These are phyloP conservation scores for Aleadryas rufinucha DNA, from an alignment of 2,113 vertebrate species.

Conservation along the genomic window DNA sequence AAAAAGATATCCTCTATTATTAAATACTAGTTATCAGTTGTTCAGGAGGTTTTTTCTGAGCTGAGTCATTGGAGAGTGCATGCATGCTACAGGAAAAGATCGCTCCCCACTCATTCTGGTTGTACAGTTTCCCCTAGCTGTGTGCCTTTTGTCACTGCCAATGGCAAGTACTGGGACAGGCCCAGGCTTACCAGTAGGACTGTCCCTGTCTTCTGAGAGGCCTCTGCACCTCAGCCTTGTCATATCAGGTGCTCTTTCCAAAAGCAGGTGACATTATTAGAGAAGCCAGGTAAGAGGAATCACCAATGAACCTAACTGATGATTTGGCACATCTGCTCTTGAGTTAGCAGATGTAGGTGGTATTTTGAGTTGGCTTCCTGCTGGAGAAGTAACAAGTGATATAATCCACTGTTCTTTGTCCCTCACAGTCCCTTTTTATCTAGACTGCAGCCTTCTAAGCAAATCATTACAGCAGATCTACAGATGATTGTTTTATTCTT, in stretches of 20 bases:
- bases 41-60: not conserved
- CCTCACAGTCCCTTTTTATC: not conserved
- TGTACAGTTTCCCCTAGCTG: not conserved
- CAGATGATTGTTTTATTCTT: not conserved
- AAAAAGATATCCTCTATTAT: not conserved
- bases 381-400: not conserved
- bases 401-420: not conserved
- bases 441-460: not conserved
- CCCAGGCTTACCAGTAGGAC: not conserved
- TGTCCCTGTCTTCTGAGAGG: not conserved
- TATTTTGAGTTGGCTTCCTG: not conserved
- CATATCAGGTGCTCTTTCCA: not conserved
- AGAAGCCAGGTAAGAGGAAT: not conserved
- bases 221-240: not conserved
- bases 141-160: not conserved
- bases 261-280: not conserved
- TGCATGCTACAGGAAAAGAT: not conserved
- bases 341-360: not conserved
- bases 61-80: not conserved
- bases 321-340: not conserved
- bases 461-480: not conserved
- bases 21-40: not conserved
- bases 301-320: not conserved
- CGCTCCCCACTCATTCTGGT: rapidly evolving
- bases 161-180: not conserved